Conservation (phyloP, 2,888 invertebrate species). For the Uloborus plumipes region DNA sequence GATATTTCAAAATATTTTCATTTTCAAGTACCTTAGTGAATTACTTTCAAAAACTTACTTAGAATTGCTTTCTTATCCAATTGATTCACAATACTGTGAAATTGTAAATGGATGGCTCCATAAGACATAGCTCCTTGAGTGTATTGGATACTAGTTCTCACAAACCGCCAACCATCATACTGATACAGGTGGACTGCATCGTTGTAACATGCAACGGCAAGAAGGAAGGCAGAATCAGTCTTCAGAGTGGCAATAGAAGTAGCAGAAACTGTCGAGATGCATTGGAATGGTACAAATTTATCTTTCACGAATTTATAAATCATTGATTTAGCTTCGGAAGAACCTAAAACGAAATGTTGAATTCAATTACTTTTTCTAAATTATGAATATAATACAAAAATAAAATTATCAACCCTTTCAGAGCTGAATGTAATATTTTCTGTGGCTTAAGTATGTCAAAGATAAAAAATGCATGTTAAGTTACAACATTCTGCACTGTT, state of each 20-base stretch:
- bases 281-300: slow-evolving; percentile 65
- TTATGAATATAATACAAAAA: no score
- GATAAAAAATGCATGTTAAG: no score
- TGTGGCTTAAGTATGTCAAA: no score
- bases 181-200: slow-evolving; percentile 63
- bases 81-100: slow-evolving; percentile 15
- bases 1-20: no score
- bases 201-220: slow-evolving; percentile 50
- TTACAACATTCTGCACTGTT: no score
- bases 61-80: slow-evolving; percentile 16
- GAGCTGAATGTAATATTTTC: no score
- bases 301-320: slow-evolving; percentile 65
- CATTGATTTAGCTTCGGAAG: slow-evolving; percentile 26
- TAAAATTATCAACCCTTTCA: no score
- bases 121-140: slow-evolving; percentile 42
- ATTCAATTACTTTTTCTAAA: no score
- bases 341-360: slow-evolving; percentile 6
- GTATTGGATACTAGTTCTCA: slow-evolving; percentile 51
- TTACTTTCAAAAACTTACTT: slow-evolving; percentile 27
- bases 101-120: slow-evolving; percentile 44
- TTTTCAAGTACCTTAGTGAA: no score
- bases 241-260: slow-evolving; percentile 50
- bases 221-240: slow-evolving; percentile 36
- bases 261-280: slow-evolving; percentile 47
- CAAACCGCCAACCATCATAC: slow-evolving; percentile 65